phyloP scores from a whole-genome alignment of 2,113 vertebrate species.

The Panthera uncia region DNA sequence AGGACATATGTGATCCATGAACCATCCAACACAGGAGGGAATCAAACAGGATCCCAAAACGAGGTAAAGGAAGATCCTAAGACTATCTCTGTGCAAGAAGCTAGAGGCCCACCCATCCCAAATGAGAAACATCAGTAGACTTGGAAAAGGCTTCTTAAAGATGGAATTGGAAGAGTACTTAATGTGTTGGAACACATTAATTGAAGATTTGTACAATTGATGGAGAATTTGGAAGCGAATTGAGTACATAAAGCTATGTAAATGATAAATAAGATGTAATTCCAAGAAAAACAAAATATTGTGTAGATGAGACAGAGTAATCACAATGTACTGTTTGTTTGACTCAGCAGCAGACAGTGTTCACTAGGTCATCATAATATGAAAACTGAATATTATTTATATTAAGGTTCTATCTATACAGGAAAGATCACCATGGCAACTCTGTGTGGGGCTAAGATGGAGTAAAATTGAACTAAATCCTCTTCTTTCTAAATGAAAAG shows the following conservation, averaged over 20 bases:
- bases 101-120: neutral
- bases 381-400: neutral
- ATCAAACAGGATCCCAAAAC: neutral
- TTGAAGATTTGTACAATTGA: neutral
- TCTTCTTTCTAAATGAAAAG: neutral
- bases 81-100: rapidly evolving
- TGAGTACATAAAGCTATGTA: neutral
- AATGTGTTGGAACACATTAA: neutral
- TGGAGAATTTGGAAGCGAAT: neutral
- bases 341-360: neutral
- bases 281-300: neutral
- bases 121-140: neutral
- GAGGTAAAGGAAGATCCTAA: neutral
- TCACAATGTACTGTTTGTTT: rapidly evolving
- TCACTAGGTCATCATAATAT: neutral
- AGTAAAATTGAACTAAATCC: neutral
- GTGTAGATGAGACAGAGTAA: neutral
- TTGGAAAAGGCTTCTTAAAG: neutral
- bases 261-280: neutral
- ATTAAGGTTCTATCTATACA: neutral
- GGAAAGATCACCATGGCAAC: neutral
- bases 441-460: neutral
- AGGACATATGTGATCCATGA: neutral
- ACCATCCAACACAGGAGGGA: neutral
- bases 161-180: neutral